A percentile compares a stretch with the other conserved stretches of the same genome.
Evolutionary conservation across 35 echinoderm and acorn worm species (phyloP).

Genomic region (Heliocidaris tuberculata): DNA sequence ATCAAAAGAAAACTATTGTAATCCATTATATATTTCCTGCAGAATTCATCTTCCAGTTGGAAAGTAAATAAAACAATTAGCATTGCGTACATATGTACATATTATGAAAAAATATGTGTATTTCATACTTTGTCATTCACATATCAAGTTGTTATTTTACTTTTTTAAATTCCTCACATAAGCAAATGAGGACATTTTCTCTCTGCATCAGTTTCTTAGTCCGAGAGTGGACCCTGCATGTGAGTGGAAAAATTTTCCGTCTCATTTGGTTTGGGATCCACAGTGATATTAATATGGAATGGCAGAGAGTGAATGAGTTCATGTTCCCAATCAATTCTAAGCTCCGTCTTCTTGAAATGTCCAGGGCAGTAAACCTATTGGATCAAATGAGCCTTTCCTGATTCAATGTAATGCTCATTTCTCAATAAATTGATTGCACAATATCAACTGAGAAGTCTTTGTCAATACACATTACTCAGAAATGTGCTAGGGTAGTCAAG

Average conservation of each 20-base stretch:
- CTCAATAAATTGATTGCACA: neutral
- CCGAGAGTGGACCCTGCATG: neutral
- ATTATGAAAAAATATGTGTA: too few relatives aligned
- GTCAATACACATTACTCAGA: neutral
- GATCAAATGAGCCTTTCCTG: conserved; percentile 9
- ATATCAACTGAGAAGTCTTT: neutral
- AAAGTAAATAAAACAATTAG: too few relatives aligned
- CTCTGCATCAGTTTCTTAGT: neutral
- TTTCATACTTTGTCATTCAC: too few relatives aligned
- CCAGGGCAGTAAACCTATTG: neutral
- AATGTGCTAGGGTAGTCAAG: neutral
- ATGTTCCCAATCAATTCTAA: neutral
- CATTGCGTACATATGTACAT: too few relatives aligned
- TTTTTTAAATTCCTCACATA: neutral
- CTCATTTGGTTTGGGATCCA: neutral
- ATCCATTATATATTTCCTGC: too few relatives aligned
- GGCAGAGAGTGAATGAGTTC: neutral
- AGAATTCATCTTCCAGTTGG: too few relatives aligned
- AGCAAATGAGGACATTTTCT: neutral
- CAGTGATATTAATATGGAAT: neutral
- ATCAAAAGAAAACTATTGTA: too few relatives aligned
- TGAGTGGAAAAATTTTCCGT: neutral
- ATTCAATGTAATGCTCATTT: conserved; percentile 13
- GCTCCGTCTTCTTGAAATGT: neutral
- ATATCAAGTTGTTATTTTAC: neutral